phyloP scores from a whole-genome alignment of 2,797 vertebrate genomes.

The Cottoperca gobio region DNA sequence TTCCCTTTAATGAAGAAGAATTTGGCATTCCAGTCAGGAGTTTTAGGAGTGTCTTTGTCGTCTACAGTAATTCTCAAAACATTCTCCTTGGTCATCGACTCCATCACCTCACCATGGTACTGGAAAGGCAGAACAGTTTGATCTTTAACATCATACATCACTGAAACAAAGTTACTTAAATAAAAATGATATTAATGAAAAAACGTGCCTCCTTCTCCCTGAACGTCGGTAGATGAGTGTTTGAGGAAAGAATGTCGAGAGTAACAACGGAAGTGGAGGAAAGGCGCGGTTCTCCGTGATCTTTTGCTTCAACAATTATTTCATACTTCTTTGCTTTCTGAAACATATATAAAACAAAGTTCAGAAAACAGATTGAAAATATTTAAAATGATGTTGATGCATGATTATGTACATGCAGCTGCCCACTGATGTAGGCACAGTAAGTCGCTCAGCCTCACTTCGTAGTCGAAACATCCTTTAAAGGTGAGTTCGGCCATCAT shows the following conservation, averaged over 20 bases:
- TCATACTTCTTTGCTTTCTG: conserved; percentile 78
- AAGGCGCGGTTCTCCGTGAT: conserved; percentile 74
- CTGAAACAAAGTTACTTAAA: not conserved
- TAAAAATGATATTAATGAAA: not conserved
- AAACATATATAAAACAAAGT: conserved; percentile 27
- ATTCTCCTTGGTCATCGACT: conserved; percentile 55
- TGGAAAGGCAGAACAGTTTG: conserved; percentile 52
- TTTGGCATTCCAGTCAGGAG: conserved; percentile 81
- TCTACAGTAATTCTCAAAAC: conserved; percentile 80
- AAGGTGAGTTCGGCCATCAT: conserved; percentile 64
- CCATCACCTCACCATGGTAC: conserved; percentile 63
- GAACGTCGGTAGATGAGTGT: conserved; percentile 85
- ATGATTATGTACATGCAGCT: not conserved
- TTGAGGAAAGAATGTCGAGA: conserved; percentile 79
- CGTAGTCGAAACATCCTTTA: conserved; percentile 86
- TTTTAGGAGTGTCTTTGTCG: conserved; percentile 81
- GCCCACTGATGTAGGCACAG: not conserved
- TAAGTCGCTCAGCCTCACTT: conserved; percentile 75
- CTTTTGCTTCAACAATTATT: conserved; percentile 79
- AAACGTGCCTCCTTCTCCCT: conserved; percentile 56
- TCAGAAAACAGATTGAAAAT: no score
- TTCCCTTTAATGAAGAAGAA: conserved; percentile 84
- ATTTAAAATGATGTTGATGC: conserved; percentile 1
- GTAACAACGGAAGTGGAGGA: conserved; percentile 78
- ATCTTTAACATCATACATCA: not conserved